These are phyloP conservation scores for Syrmaticus mikado DNA, from an alignment of 2,113 vertebrate species.

Conservation along the genomic window DNA sequence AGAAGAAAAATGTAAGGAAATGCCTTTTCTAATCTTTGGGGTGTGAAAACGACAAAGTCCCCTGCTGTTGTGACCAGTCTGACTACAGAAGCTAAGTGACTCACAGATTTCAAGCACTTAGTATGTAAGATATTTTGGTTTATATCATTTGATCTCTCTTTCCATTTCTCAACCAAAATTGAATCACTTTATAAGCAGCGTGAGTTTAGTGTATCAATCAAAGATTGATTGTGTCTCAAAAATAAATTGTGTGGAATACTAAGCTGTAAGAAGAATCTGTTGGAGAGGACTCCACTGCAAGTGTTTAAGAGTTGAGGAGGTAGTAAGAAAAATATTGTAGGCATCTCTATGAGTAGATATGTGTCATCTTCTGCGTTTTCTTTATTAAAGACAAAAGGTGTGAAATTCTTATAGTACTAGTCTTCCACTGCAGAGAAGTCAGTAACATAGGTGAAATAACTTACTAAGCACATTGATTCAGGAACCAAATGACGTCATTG, in stretches of 20 bases:
- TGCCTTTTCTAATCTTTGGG: neutral
- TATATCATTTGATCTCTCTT: constrained; percentile 19
- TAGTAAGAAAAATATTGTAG: neutral
- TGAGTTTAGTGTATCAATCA: neutral
- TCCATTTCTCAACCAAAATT: constrained; percentile 7
- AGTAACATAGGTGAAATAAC: neutral
- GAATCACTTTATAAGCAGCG: neutral
- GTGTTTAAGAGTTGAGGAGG: neutral
- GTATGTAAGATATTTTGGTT: constrained; percentile 29
- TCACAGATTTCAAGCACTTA: constrained; percentile 4
- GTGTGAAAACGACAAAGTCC: constrained; percentile 20
- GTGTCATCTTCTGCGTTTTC: neutral
- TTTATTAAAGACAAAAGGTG: neutral
- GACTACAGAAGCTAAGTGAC: neutral
- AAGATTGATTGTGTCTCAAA: neutral
- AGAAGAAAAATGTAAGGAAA: neutral
- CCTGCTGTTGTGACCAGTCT: neutral
- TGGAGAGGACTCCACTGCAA: neutral
- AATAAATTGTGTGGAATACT: neutral
- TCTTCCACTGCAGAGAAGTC: neutral
- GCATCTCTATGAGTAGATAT: neutral
- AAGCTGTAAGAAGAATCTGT: neutral
- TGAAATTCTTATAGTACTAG: neutral
- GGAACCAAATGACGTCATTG: neutral
- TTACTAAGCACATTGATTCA: neutral